Percentiles rank a stretch among this genome's conserved stretches.
phyloP scores from a whole-genome alignment of 2,888 invertebrate genomes.

The Sisyra terminalis region DNA sequence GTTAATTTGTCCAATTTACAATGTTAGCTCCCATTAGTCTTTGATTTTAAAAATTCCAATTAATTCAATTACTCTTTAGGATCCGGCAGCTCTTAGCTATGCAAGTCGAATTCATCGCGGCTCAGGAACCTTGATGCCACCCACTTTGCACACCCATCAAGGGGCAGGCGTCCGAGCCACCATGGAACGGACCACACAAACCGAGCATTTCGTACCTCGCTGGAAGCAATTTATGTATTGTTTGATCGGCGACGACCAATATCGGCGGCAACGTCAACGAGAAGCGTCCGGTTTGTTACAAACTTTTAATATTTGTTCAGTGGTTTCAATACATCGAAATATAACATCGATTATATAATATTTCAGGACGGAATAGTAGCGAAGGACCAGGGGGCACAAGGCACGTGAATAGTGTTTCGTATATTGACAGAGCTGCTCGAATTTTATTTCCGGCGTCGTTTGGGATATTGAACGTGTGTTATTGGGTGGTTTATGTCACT shows the following conservation, averaged over 20 bases:
- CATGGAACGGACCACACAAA: slow-evolving; percentile 72
- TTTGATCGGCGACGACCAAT: slow-evolving; percentile 59
- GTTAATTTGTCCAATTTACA: slow-evolving; percentile 45
- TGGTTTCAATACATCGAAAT: neutral
- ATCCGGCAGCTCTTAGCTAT: slow-evolving; percentile 8
- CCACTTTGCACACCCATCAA: slow-evolving; percentile 18
- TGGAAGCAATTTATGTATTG: slow-evolving; percentile 71
- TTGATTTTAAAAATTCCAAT: too few relatives aligned
- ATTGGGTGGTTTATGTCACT: slow-evolving; percentile 76
- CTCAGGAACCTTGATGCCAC: slow-evolving; percentile 15
- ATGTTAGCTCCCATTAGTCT: slow-evolving; percentile 26
- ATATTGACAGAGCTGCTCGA: slow-evolving; percentile 68
- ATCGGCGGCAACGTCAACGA: slow-evolving; percentile 52
- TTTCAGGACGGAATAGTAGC: slow-evolving; percentile 24
- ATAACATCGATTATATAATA: neutral
- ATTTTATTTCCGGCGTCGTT: slow-evolving; percentile 76
- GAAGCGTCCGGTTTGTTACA: slow-evolving; percentile 38
- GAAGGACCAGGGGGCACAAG: slow-evolving; percentile 27
- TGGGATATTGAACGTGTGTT: slow-evolving; percentile 68
- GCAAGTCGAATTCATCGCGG: slow-evolving; percentile 6
- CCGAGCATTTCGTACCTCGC: slow-evolving; percentile 54
- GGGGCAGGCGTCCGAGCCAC: slow-evolving; percentile 36
- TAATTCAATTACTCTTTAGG: neutral
- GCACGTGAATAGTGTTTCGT: slow-evolving; percentile 73
- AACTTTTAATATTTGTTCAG: neutral